A percentile compares a stretch with the other conserved stretches of the same genome.
These are phyloP conservation scores for Ancistrus triradiatus DNA, from an alignment of 2,113 vertebrate genomes.

Conservation along the genomic window DNA sequence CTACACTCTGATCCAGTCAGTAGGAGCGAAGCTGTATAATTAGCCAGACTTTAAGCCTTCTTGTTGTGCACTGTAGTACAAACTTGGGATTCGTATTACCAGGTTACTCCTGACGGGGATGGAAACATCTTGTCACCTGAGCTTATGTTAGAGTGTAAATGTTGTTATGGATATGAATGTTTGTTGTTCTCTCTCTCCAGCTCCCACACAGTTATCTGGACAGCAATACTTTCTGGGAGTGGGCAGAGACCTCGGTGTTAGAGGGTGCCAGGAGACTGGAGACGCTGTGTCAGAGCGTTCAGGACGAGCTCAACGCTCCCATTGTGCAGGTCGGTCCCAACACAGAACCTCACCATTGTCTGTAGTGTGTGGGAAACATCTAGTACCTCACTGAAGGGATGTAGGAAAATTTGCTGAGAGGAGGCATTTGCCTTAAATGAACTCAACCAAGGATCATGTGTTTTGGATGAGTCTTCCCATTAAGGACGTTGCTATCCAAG, in stretches of 20 bases:
- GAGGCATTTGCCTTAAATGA: conserved; percentile 26
- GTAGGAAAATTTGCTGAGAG: conserved; percentile 15
- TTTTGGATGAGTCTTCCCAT: conserved; percentile 13
- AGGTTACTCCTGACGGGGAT: neutral
- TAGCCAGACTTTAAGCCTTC: too few relatives aligned
- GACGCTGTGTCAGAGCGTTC: conserved; percentile 71
- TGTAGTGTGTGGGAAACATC: conserved; percentile 7
- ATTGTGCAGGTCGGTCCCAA: conserved; percentile 65
- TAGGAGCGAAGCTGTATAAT: neutral
- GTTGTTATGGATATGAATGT: neutral
- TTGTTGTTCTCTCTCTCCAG: conserved; percentile 56
- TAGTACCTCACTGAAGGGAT: neutral
- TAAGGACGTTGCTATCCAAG: neutral
- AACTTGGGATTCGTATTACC: neutral
- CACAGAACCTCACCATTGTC: conserved; percentile 23
- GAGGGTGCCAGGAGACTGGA: conserved; percentile 61
- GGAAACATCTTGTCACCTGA: neutral
- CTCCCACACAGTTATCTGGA: conserved; percentile 74
- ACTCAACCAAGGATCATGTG: conserved; percentile 5
- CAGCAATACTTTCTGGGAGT: conserved; percentile 74
- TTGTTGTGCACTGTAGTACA: too few relatives aligned
- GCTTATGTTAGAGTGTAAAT: neutral
- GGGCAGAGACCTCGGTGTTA: conserved; percentile 69
- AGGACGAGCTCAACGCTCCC: conserved; percentile 68
- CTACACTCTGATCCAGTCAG: neutral